These are phyloP conservation scores for Maconellicoccus hirsutus DNA, from an alignment of 1,140 invertebrate genomes.

Conservation along the genomic window DNA sequence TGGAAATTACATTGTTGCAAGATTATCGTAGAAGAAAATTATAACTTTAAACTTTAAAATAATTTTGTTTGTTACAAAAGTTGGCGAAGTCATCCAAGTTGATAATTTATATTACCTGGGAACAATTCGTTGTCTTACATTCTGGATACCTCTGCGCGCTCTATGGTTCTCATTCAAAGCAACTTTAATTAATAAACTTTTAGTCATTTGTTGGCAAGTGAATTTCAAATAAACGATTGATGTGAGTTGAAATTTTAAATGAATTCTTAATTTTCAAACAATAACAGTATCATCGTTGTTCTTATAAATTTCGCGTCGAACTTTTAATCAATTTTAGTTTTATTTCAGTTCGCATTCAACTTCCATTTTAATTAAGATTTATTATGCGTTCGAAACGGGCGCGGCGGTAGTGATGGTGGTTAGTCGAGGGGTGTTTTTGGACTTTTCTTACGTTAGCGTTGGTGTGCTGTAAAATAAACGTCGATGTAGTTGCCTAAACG, in stretches of 20 bases:
- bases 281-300: neutral
- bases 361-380: neutral
- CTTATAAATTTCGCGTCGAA: neutral
- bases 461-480: no score
- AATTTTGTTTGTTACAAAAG: neutral
- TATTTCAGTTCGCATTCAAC: neutral
- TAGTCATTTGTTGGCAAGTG: neutral
- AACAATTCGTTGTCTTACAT: constrained; percentile 5
- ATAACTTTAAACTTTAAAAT: constrained; percentile 4
- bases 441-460: no score
- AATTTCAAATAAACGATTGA: constrained; percentile 5
- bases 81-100: neutral
- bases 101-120: constrained; percentile 9
- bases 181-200: constrained; percentile 10
- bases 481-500: no score
- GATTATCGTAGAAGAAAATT: neutral
- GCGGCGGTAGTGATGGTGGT: neutral
- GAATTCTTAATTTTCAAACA: neutral
- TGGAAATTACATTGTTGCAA: neutral
- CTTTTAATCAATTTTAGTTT: neutral
- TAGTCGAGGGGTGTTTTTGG: neutral
- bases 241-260: neutral
- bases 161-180: neutral
- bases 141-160: neutral
- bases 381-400: neutral